Evolutionary conservation across 1,140 invertebrate genomes (phyloP).

Genomic region (Drusus annulatus): DNA sequence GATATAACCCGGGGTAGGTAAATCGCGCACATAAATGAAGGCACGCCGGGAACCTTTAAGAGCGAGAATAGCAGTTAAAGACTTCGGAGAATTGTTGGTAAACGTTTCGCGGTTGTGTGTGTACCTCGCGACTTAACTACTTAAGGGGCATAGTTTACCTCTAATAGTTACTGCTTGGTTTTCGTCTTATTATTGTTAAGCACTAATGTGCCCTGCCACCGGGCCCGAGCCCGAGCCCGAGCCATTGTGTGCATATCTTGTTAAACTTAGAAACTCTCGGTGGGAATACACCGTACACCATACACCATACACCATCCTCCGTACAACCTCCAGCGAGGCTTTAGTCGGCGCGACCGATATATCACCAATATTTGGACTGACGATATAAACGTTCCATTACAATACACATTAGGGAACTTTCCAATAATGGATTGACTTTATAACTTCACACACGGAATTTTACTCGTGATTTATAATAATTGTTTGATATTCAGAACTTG

Average conservation of each 20-base stretch:
- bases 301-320: no score
- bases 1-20: constrained; percentile 55
- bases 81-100: constrained; percentile 52
- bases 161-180: constrained; percentile 59
- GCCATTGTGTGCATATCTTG: constrained; percentile 58
- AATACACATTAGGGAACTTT: constrained; percentile 44
- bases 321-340: background rate
- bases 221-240: background rate
- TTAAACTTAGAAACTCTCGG: constrained; percentile 51
- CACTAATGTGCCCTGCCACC: constrained; percentile 39
- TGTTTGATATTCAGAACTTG: constrained; percentile 29
- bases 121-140: constrained; percentile 57
- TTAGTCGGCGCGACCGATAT: constrained; percentile 31
- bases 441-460: constrained; percentile 32
- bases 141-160: constrained; percentile 60
- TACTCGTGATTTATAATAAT: constrained; percentile 35
- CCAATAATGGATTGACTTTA: constrained; percentile 40
- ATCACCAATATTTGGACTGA: constrained; percentile 44
- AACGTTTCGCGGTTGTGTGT: constrained; percentile 45
- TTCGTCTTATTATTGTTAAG: constrained; percentile 58
- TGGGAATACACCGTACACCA: background rate
- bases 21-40: constrained; percentile 51
- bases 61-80: constrained; percentile 52
- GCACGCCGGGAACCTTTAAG: constrained; percentile 40
- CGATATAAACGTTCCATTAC: constrained; percentile 44